A percentile compares a stretch with the other conserved stretches of the same genome.
Evolutionary conservation across 2,113 vertebrate species (phyloP).

Genomic region (Prunella fulvescens): DNA sequence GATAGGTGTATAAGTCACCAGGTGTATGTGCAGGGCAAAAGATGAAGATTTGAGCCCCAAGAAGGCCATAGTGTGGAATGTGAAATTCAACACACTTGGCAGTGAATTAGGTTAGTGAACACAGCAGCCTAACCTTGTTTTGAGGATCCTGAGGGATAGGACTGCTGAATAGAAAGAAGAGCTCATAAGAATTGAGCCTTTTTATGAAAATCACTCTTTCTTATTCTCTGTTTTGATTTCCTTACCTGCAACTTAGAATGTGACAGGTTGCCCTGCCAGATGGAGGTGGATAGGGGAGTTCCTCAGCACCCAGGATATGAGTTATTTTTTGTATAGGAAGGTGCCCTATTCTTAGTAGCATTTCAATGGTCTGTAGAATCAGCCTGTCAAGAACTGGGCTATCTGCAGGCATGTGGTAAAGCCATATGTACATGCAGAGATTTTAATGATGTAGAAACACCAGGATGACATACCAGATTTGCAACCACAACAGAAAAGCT

Average conservation of each 20-base stretch:
- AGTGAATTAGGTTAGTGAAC: not conserved
- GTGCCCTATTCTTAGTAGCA: not conserved
- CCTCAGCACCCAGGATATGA: not conserved
- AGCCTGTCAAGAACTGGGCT: not conserved
- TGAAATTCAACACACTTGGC: not conserved
- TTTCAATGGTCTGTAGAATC: not conserved
- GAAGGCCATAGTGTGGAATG: not conserved
- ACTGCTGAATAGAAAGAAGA: not conserved
- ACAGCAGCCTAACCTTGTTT: not conserved
- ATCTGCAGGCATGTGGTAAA: not conserved
- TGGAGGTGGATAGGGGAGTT: not conserved
- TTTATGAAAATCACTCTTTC: not conserved
- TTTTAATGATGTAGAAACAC: slow-evolving; percentile 11
- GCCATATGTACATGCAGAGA: not conserved
- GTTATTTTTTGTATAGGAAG: not conserved
- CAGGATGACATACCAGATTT: not conserved
- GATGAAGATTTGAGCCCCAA: not conserved
- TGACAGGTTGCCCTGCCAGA: not conserved
- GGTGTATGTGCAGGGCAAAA: not conserved
- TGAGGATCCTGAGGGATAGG: not conserved
- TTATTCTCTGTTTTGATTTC: not conserved
- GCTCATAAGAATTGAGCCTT: not conserved
- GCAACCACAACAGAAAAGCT: not conserved
- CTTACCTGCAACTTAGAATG: not conserved
- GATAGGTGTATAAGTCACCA: not conserved